Conservation (phyloP, 2,113 vertebrate genomes). For the Platichthys flesus region DNA sequence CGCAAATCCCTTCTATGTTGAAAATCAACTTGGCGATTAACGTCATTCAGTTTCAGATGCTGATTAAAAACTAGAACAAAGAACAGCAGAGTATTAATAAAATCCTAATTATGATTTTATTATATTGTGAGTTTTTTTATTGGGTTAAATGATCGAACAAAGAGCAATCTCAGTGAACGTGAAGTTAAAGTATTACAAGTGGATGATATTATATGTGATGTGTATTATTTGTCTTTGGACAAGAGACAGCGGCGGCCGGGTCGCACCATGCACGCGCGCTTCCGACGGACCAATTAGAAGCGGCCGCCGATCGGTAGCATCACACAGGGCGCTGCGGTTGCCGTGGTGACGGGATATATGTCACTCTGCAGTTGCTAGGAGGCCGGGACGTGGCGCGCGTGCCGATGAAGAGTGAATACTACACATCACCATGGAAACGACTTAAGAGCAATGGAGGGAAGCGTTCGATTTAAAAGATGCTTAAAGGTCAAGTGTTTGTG, state of each 20-base stretch:
- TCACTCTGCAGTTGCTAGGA: neutral
- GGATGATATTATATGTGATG: no score
- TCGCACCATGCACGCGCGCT: slow-evolving; percentile 32
- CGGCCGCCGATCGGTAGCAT: neutral
- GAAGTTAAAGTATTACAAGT: no score
- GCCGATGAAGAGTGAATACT: slow-evolving; percentile 1
- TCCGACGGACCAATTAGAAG: slow-evolving; percentile 33
- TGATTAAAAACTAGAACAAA: neutral
- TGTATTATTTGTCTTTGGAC: neutral
- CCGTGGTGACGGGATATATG: slow-evolving; percentile 34
- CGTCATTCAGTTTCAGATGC: no score
- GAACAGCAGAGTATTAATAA: neutral
- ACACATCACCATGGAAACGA: neutral
- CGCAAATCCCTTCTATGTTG: no score
- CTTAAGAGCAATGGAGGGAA: neutral
- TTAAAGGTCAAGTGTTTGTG: neutral
- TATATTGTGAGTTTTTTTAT: no score
- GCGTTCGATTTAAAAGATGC: no score
- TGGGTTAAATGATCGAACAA: no score
- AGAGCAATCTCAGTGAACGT: no score
- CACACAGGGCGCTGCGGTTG: slow-evolving; percentile 2
- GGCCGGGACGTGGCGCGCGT: slow-evolving; percentile 31
- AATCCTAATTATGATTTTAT: neutral
- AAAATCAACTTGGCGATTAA: no score
- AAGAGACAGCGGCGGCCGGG: neutral